Evolutionary conservation across 2,888 invertebrate species (phyloP), one percentile per base, ranked within the genome.

Genomic region (Chloroclystis v-ata): DNA sequence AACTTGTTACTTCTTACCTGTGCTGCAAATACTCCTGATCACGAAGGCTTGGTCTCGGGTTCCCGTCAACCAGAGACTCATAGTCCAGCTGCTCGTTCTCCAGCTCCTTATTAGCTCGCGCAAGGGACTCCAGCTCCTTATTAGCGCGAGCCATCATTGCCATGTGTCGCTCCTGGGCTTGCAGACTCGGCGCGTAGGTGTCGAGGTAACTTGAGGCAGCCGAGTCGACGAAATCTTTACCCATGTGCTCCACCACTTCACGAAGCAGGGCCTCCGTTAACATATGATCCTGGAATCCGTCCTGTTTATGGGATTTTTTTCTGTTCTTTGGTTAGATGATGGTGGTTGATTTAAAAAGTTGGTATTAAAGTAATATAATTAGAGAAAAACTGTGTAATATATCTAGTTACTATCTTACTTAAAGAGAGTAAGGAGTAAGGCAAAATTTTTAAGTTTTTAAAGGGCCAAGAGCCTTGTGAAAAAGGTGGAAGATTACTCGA

Each of bases 11-110:
- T n/a, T n/a, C 11, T 14, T 54, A 88, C 88, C 93, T 95, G 77
- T 97, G 97, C 69, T 94, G 94, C 61, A 97, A 70, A 69, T 94
- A 96, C 71, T 97, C 97, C 65, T 95, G 95, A 77, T 97, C 97
- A 16, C 97, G 90, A 52, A 95, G 89, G 59, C 94, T 94, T 3
- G 95, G 95, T 78, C 92, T 92, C 10, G 92, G 91, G 74, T 92
- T 93, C 25, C 90, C 88, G 33, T 92, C 92, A 52, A 92, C 89
- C 13, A 93, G 75, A 12, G 91, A 89, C 55, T 94, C 94, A 70
- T 94, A 95, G 72, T 95, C 94, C 57, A 92, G 75, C 72, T 90
- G 89, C 63, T 92, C 90, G 66, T 86, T 86, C 71, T 91, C 89
- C 64, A 89, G 69, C 47, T 90, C 90, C 59, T 90, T 90, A 58